phyloP scores from a whole-genome alignment of 2,888 invertebrate species.

The Parnassius smintheus region DNA sequence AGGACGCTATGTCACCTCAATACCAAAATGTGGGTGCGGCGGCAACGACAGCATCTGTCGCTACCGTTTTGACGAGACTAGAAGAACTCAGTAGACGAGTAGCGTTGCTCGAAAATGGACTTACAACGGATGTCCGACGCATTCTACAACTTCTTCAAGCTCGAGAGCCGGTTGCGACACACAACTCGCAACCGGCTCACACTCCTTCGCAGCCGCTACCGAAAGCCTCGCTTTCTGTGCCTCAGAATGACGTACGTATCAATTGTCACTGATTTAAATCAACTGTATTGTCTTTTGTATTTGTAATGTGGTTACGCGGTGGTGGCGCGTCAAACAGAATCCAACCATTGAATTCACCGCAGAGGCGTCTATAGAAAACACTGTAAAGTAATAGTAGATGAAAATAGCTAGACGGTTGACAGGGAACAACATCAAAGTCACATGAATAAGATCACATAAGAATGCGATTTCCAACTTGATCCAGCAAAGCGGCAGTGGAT shows the following conservation, averaged over 20 bases:
- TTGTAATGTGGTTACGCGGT: neutral
- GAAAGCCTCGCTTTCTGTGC: slow-evolving; percentile 69
- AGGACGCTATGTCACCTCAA: slow-evolving; percentile 71
- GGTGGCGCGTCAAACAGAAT: too few relatives aligned
- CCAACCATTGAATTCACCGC: too few relatives aligned
- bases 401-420: too few relatives aligned
- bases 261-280: neutral
- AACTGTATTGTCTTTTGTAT: neutral
- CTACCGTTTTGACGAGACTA: slow-evolving; percentile 83
- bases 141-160: slow-evolving; percentile 85
- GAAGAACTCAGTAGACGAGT: slow-evolving; percentile 86
- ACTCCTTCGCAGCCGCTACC: slow-evolving; percentile 65
- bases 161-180: slow-evolving; percentile 48
- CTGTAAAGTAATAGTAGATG: too few relatives aligned
- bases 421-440: too few relatives aligned
- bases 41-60: slow-evolving; percentile 64
- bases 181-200: slow-evolving; percentile 55
- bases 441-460: too few relatives aligned
- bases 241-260: slow-evolving; percentile 56
- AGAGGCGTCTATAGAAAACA: too few relatives aligned
- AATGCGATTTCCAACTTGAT: too few relatives aligned
- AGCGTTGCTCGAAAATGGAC: slow-evolving; percentile 85
- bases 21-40: slow-evolving; percentile 71
- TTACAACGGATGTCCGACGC: slow-evolving; percentile 87
- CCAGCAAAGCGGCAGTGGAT: too few relatives aligned